Evolutionary conservation across 2,888 invertebrate genomes (phyloP).

Genomic region (Scaeva pyrastri): DNA sequence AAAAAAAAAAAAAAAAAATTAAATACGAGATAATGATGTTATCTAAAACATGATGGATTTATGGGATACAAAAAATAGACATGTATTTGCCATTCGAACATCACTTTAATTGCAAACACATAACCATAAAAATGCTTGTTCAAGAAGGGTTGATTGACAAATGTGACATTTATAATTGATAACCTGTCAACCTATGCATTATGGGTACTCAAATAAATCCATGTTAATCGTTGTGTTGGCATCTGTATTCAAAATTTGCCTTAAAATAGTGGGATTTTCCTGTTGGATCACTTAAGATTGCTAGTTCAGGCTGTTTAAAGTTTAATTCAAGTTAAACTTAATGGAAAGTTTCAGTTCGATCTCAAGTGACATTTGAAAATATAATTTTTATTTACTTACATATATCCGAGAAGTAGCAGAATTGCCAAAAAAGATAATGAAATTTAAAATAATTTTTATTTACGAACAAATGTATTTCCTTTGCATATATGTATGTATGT

Average conservation of each 20-base stretch:
- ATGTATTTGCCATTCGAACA: not conserved
- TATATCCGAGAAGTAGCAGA: too few species aligned
- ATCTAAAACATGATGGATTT: conserved; percentile 5
- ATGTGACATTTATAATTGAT: not conserved
- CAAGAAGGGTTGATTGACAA: not conserved
- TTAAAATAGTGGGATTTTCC: not conserved
- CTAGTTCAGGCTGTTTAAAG: too few species aligned
- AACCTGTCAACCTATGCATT: not conserved
- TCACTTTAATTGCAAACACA: not conserved
- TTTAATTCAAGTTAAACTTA: too few species aligned
- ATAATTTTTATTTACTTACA: too few species aligned
- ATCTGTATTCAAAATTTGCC: not conserved
- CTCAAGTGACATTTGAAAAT: too few species aligned
- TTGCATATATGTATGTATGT: too few species aligned
- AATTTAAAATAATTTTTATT: too few species aligned
- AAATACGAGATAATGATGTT: not conserved
- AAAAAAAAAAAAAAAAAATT: conserved; percentile 4
- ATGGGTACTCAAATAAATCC: not conserved
- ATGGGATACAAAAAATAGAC: conserved; percentile 11
- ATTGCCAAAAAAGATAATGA: too few species aligned
- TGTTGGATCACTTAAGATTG: not conserved
- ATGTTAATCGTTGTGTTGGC: not conserved
- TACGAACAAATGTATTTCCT: too few species aligned
- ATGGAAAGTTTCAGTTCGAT: too few species aligned
- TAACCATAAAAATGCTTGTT: not conserved